Base-by-base conservation (phyloP, 2,113 vertebrate genomes). In the Limanda limanda region DNA sequence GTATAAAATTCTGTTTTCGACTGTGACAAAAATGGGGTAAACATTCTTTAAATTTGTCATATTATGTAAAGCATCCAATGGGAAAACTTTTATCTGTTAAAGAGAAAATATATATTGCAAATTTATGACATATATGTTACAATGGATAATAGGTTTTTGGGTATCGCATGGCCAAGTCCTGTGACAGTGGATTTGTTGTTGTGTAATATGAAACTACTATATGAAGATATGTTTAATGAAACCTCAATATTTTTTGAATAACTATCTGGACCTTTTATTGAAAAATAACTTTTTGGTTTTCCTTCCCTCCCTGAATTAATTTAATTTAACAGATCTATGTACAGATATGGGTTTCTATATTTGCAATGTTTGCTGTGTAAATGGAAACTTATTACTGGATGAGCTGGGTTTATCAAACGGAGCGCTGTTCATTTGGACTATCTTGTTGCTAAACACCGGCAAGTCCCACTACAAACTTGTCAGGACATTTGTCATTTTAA, bases 301-400 rank as follows among this genome's bases (percentile, higher is more conserved):
- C 40, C 67, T 85, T 84, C 79, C 76, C 82, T 81, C 76, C 83
- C 81, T 85, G 80, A 82, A 89, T 91, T 91, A 92, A 91, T 93
- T 92, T 95, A 88, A 90, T 90, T 93, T 13, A 86, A 84, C 72
- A 85, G 91, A 88, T 86, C 94, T 92, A 93, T 97, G 96, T 98
- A 97, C 96, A 98, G 96, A 97, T 95, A 96, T 94, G 95, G 95
- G 95, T 95, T 98, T 97, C 81, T 90, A 88, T 90, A 98, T 97
- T 97, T 97, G 94, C 96, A 96, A 96, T 88, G 94, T 97, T 96
- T 97, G 95, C 95, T 97, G 96, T 96, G 95, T 95, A 95, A 94
- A 93, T 92, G 89, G 81, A 84, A 61, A 91, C 82, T 87, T 91
- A 92, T 94, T 91, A 84, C 90, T 93, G 92, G 95, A 94, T 94